These are phyloP conservation scores for Dryobotodes eremita DNA, from an alignment of 2,888 invertebrate species.

Conservation along the genomic window DNA sequence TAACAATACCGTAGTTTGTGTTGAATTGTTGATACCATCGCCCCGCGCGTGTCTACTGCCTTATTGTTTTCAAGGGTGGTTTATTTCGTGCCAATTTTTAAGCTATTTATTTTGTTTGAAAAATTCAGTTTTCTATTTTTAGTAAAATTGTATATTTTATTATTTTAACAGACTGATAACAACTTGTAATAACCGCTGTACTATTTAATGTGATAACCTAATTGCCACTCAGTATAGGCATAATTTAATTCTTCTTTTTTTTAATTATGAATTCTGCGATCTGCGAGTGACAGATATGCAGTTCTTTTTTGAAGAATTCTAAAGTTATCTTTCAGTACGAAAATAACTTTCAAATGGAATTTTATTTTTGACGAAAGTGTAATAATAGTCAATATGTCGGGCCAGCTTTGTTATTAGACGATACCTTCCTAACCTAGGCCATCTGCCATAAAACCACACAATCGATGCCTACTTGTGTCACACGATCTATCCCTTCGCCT, in stretches of 20 bases:
- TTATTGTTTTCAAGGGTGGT: not conserved
- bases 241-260: too few relatives aligned
- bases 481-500: not conserved
- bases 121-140: too few relatives aligned
- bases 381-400: not conserved
- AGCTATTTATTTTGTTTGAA: too few relatives aligned
- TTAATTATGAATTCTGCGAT: too few relatives aligned
- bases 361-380: not conserved
- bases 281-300: not conserved
- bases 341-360: not conserved
- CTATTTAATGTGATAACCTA: not conserved
- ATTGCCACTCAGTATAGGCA: not conserved
- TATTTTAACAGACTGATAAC: not conserved
- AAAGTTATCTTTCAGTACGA: not conserved
- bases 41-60: not conserved
- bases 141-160: too few relatives aligned
- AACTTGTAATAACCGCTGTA: not conserved
- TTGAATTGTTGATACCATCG: too few relatives aligned
- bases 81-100: too few relatives aligned
- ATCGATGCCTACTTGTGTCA: not conserved
- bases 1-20: too few relatives aligned
- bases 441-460: not conserved
- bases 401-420: not conserved
- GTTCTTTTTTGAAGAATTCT: not conserved
- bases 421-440: not conserved